phyloP scores from a whole-genome alignment of 2,797 vertebrate species.

The Enteromius mattozi region DNA sequence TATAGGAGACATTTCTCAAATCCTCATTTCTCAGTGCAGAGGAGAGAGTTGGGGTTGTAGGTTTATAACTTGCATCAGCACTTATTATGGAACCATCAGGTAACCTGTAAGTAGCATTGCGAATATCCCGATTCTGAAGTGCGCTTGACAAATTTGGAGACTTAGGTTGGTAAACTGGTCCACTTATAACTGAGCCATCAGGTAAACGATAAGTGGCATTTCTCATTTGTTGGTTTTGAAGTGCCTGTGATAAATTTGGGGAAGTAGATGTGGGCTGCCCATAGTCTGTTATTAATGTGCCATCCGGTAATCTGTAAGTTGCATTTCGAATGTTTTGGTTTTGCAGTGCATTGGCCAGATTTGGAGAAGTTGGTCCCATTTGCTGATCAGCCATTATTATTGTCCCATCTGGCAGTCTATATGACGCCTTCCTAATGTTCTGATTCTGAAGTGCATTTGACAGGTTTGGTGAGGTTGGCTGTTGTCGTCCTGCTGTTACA shows the following conservation, averaged over 20 bases:
- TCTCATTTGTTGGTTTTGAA: conserved; percentile 77
- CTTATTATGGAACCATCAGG: conserved; percentile 67
- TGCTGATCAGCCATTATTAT: conserved; percentile 72
- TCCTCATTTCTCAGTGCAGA: conserved; percentile 73
- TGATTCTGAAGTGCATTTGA: conserved; percentile 73
- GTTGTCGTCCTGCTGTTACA: conserved; percentile 58
- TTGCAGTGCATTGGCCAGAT: conserved; percentile 73
- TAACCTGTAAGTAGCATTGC: conserved; percentile 74
- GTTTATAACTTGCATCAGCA: conserved; percentile 73
- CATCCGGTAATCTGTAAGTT: conserved; percentile 79
- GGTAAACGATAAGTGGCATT: conserved; percentile 74
- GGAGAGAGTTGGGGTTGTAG: conserved; percentile 70
- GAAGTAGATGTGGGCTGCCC: conserved; percentile 74
- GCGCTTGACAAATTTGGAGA: conserved; percentile 77
- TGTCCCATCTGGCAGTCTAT: conserved; percentile 79
- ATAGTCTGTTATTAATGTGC: conserved; percentile 76
- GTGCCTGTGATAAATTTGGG: conserved; percentile 73
- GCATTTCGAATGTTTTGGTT: conserved; percentile 76
- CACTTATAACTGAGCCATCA: conserved; percentile 76
- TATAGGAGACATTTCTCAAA: conserved; percentile 74
- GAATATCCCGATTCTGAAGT: conserved; percentile 75
- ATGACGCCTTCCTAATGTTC: conserved; percentile 74
- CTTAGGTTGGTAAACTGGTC: conserved; percentile 61
- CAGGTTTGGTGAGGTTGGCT: conserved; percentile 74
- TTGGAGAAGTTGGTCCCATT: conserved; percentile 67